These are phyloP conservation scores for Hemithea aestivaria DNA, from an alignment of 2,888 invertebrate species.

Conservation along the genomic window DNA sequence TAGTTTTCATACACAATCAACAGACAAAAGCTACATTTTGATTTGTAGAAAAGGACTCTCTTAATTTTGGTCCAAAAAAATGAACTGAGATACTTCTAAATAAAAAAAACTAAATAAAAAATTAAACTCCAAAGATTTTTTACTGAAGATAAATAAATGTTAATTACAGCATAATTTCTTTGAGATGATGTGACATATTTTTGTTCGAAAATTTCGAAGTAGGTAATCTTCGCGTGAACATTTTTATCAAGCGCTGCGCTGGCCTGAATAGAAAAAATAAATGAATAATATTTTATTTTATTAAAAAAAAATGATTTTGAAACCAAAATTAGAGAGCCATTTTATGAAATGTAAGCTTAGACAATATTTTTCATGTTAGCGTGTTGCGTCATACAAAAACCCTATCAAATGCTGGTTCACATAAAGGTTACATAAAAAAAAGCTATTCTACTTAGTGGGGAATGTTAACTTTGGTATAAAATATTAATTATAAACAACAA, in stretches of 20 bases:
- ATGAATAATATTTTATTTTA: not conserved
- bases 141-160: too few species aligned
- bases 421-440: slow-evolving; percentile 42
- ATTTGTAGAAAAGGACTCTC: slow-evolving; percentile 10
- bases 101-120: not conserved
- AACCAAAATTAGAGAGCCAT: slow-evolving; percentile 12
- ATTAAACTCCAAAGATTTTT: too few species aligned
- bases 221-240: too few species aligned
- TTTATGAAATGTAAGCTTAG: slow-evolving; percentile 61
- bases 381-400: slow-evolving; percentile 49
- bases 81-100: not conserved
- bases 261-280: not conserved
- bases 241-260: too few species aligned
- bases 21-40: slow-evolving; percentile 67
- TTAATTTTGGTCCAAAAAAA: slow-evolving; percentile 5
- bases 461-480: slow-evolving; percentile 88
- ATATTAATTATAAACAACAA: slow-evolving; percentile 78
- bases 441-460: slow-evolving; percentile 79
- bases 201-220: too few species aligned
- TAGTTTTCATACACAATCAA: slow-evolving; percentile 60
- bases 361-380: slow-evolving; percentile 43
- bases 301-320: not conserved
- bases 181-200: too few species aligned
- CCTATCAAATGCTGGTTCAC: slow-evolving; percentile 42
- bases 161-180: too few species aligned